Evolutionary conservation across 1,140 invertebrate genomes (phyloP).

Genomic region (Aphis craccivora): DNA sequence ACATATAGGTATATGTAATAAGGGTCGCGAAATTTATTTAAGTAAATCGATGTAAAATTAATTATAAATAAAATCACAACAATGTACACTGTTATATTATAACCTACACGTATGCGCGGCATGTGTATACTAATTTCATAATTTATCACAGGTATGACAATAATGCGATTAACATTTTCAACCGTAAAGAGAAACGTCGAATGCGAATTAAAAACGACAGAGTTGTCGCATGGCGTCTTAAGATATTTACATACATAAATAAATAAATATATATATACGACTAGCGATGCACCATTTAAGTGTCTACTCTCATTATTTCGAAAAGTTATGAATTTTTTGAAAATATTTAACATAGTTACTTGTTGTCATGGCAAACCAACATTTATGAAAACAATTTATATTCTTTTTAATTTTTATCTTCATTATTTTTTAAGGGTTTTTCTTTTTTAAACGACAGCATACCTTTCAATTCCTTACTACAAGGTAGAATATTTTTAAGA

Average conservation of each 20-base stretch:
- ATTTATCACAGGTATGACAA: neutral
- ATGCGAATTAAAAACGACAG: neutral
- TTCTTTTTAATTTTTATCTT: neutral
- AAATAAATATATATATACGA: neutral
- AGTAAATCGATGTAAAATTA: slow-evolving; percentile 12
- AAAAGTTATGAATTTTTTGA: neutral
- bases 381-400: neutral
- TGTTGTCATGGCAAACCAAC: neutral
- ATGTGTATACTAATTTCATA: neutral
- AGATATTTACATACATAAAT: neutral
- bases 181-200: neutral
- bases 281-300: neutral
- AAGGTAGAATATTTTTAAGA: neutral
- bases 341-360: neutral
- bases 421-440: neutral
- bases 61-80: slow-evolving; percentile 3
- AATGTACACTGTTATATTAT: neutral
- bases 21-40: neutral
- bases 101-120: neutral
- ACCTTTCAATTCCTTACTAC: neutral
- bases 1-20: neutral
- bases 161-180: neutral
- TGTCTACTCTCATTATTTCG: neutral
- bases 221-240: neutral
- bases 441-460: too few relatives aligned